Evolutionary conservation across 2,113 vertebrate species (phyloP), one percentile per base, ranked within the genome.

Genomic region (Tragelaphus strepsiceros): DNA sequence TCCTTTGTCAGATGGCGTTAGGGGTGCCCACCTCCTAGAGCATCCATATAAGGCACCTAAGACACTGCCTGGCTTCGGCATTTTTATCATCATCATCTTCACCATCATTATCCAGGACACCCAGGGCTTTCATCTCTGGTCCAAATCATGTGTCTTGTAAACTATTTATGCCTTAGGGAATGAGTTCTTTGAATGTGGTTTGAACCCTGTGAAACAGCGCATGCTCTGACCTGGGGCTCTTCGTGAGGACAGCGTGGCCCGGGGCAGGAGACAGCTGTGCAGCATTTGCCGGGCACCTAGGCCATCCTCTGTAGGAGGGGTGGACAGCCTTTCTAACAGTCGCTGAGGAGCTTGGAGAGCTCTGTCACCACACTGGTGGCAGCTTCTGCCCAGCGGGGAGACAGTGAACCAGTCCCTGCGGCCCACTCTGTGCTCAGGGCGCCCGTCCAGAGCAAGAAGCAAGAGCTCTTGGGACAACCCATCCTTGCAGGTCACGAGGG

Each of bases 211-310:
- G 49, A 91, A 90, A 43, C 1, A 19, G 39, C 14, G 0, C 11
- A 9, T 67, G 28, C 43, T 54, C 58, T 22, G 24, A 30, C 19
- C 35, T 21, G 5, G 26, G 46, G 21, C 90, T 77, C 46, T 0
- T 9, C 28, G 17, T 84, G 94, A 6, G 35, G 39, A 96, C 30
- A 22, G 43, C 5, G 24, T 88, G 91, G 8, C 39, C 51, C 30
- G 21, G 28, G 67, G 3, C 64, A 67, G 82, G 78, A 67, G 5
- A 71, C 22, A 19, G 78, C n/a, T 62, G 90, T 84, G 49, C 28
- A 26, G 56, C 39, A 32, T 96, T 97, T 96, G 91, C 32, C 32
- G 58, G 91, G 74, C 92, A 19, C 96, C 32, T 82, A 91, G 95
- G 30, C 86, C 96, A 32, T 88, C 15, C 78, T 56, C 35, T 67